Base-by-base conservation (phyloP, 2,113 vertebrate genomes). In the Corythoichthys intestinalis region DNA sequence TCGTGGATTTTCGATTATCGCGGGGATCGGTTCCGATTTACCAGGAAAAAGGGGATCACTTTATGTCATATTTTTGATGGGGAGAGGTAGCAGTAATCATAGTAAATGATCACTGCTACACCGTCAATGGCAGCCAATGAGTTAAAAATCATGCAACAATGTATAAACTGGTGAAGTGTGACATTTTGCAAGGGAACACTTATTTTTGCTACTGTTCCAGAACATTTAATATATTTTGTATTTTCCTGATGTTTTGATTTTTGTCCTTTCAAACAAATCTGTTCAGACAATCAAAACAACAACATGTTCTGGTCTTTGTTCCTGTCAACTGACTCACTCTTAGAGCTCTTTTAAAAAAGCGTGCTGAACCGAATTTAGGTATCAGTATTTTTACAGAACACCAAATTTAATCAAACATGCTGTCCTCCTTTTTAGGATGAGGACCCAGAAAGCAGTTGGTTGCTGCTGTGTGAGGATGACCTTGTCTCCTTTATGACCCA, bases 381-480 rank as follows among this genome's bases (percentile, higher is more conserved):
- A 63, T 70, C 66, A 69, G 35, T 44, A 47, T 71, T 47, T 60
- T 65, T 20, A 0, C 56, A 73, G 54, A 10, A 70, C 71, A 79
- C 52, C 6, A 8, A 4, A 1, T 17, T 20, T 66, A 38, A 6
- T 66, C 14, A 49, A 37, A 38, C 35, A 20, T n/a, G 20, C 11
- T 69, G 10, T 65, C 56, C 3, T 77, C 15, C 73, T 84, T n/a
- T 67, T 20, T 34, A 99, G 97, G 97, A 99, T 77, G 97, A 99
- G 81, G 96, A 98, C 74, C 95, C 95, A 50, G 96, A 97, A 66
- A 94, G 94, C 62, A 95, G 94, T 87, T 99, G 97, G 96, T 78
- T 95, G 86, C 87, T 99, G 8, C 94, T 99, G 70, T 93, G 90
- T 64, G 97, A 99, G 81, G 96, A 99, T 67, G 96, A 99, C 73